Conservation (phyloP, 1,140 invertebrate genomes). For the Trichoplusia ni region DNA sequence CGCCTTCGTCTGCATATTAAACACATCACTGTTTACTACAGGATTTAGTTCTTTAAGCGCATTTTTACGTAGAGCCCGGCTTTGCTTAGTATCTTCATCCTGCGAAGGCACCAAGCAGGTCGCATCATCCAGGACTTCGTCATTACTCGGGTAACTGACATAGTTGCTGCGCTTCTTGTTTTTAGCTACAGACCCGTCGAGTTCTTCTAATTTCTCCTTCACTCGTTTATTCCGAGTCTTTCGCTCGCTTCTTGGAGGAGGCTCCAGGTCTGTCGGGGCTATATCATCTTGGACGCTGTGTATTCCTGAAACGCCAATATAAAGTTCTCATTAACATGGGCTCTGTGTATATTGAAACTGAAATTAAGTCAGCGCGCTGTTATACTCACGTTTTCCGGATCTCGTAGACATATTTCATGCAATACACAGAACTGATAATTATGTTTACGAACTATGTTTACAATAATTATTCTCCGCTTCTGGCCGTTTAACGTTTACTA, state of each 20-base stretch:
- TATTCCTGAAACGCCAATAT: conserved; percentile 49
- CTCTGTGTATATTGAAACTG: neutral
- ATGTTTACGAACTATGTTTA: conserved; percentile 31
- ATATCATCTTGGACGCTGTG: conserved; percentile 48
- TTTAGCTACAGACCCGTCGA: conserved; percentile 31
- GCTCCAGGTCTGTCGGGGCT: conserved; percentile 28
- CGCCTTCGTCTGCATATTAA: conserved; percentile 41
- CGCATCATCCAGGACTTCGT: conserved; percentile 29
- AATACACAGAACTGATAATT: neutral
- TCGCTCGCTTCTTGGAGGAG: conserved; percentile 42
- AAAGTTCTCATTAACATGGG: neutral
- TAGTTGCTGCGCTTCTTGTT: conserved; percentile 57
- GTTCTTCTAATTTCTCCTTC: conserved; percentile 46
- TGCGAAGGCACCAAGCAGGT: neutral
- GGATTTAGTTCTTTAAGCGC: conserved; percentile 60
- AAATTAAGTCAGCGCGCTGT: neutral
- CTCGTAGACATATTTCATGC: conserved; percentile 63
- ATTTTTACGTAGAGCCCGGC: conserved; percentile 42
- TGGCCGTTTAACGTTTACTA: conserved; percentile 34
- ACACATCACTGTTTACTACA: conserved; percentile 23
- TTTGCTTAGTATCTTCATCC: conserved; percentile 25
- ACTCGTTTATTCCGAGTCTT: conserved; percentile 53
- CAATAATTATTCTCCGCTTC: conserved; percentile 21
- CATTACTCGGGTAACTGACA: conserved; percentile 60
- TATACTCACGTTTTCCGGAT: conserved; percentile 70